Evolutionary conservation across 2,797 vertebrate genomes (phyloP).

Genomic region (Pangasius krempfi): DNA sequence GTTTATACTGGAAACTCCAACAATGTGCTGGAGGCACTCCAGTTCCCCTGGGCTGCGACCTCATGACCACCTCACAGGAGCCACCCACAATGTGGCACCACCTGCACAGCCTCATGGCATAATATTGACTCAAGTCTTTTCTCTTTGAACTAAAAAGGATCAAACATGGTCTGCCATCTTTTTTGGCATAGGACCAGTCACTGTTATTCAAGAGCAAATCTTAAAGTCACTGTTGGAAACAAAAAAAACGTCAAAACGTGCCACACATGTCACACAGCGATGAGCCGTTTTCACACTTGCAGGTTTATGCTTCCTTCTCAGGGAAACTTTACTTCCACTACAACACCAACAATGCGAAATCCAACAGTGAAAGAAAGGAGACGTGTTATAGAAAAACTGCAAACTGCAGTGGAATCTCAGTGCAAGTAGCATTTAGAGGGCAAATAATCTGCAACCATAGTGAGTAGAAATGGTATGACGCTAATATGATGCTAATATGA

Average conservation of each 20-base stretch:
- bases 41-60: conserved; percentile 42
- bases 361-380: not conserved
- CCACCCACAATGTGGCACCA: conserved; percentile 40
- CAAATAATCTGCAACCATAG: not conserved
- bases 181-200: not conserved
- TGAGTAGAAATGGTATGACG: not conserved
- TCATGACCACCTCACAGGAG: conserved; percentile 36
- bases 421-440: not conserved
- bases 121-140: conserved; percentile 20
- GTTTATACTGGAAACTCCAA: conserved; percentile 51
- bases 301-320: not conserved
- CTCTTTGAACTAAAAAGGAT: not conserved
- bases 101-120: conserved; percentile 12
- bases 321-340: no score
- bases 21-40: conserved; percentile 46
- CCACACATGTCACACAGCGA: not conserved
- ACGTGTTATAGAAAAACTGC: not conserved
- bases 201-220: not conserved
- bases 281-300: not conserved
- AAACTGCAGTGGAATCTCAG: not conserved
- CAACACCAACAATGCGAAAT: not conserved
- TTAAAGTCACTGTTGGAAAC: not conserved
- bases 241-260: not conserved
- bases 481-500: not conserved
- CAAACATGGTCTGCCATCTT: not conserved